A percentile compares a stretch with the other conserved stretches of the same genome.
phyloP scores from a whole-genome alignment of 2,888 invertebrate species.

The Sarcophaga rosellei region DNA sequence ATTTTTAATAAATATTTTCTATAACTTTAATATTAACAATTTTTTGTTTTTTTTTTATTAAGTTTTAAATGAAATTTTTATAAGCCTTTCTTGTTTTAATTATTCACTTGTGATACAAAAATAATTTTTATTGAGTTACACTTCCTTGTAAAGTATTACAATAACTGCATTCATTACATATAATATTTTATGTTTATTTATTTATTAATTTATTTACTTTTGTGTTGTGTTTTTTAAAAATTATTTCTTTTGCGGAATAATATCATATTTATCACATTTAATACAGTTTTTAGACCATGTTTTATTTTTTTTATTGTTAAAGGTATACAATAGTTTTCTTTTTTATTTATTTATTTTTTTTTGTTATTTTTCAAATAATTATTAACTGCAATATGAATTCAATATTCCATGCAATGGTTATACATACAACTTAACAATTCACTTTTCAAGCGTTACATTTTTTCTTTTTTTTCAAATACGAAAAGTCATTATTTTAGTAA shows the following conservation, averaged over 20 bases:
- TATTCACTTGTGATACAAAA: constrained; percentile 27
- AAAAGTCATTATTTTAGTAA: constrained; percentile 23
- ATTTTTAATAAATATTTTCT: constrained; percentile 9
- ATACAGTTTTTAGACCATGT: neutral
- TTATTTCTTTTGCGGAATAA: constrained; percentile 34
- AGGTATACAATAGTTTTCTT: neutral
- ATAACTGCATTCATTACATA: constrained; percentile 27
- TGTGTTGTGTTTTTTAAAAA: constrained; percentile 14
- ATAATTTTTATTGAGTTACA: constrained; percentile 43
- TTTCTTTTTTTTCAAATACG: constrained; percentile 31
- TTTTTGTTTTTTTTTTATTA: constrained; percentile 40
- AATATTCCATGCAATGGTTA: constrained; percentile 55
- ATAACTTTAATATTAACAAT: neutral
- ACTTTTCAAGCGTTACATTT: constrained; percentile 51
- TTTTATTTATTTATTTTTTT: neutral
- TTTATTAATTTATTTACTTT: constrained; percentile 18
- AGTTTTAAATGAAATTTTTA: constrained; percentile 26
- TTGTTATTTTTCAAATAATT: neutral
- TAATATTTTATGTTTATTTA: constrained; percentile 25
- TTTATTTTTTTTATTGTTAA: neutral
- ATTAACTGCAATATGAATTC: constrained; percentile 22
- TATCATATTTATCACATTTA: constrained; percentile 20
- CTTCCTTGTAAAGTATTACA: constrained; percentile 60
- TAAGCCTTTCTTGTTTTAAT: constrained; percentile 17
- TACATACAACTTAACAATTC: constrained; percentile 35